Base-by-base conservation (phyloP, 2,797 vertebrate genomes). In the Pogoniulus pusillus region DNA sequence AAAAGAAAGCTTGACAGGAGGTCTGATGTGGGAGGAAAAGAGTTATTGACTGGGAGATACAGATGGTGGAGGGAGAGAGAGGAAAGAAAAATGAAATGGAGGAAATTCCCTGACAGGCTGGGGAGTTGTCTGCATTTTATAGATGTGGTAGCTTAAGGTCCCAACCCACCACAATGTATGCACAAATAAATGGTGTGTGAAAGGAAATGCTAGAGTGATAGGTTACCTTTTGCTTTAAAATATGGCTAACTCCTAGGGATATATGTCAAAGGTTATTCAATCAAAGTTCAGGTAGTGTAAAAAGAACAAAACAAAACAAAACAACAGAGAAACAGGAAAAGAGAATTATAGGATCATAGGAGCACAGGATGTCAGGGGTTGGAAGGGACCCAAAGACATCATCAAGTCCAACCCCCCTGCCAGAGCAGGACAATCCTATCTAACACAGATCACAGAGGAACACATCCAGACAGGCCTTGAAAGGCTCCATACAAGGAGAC, bases 51-150 rank as follows among this genome's bases (percentile, higher is more conserved):
- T 92, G 27, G 77, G 73, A 95, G 54, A 82, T 87, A 30, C 19
- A 96, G 72, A 96, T 53, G 51, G 82, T 32, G 85, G 73, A 81
- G 26, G 24, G 35, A 87, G 30, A 93, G 16, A 79, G n/a, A 77
- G 62, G 69, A 95, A 94, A 90, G 65, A 69, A 82, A 89, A 95
- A 90, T 64, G 82, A 96, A 92, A 89, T 65, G 26, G 79, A 86
- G 75, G 79, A 23, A 70, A 87, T 91, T 86, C 59, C 23, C 58
- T 78, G 54, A 87, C 92, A 87, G 63, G 91, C 79, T 83, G 64
- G 47, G 57, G 77, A 47, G 53, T 71, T 93, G n/a, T 62, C 84
- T 87, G 58, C n/a, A 82, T 84, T 92, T 84, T 76, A 92, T 69
- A 70, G 41, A 41, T 41, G 41, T 41, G 41, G 41, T 41, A 41